Base-by-base conservation (phyloP, 1,140 invertebrate species). In the Dinothrombium tinctorium region DNA sequence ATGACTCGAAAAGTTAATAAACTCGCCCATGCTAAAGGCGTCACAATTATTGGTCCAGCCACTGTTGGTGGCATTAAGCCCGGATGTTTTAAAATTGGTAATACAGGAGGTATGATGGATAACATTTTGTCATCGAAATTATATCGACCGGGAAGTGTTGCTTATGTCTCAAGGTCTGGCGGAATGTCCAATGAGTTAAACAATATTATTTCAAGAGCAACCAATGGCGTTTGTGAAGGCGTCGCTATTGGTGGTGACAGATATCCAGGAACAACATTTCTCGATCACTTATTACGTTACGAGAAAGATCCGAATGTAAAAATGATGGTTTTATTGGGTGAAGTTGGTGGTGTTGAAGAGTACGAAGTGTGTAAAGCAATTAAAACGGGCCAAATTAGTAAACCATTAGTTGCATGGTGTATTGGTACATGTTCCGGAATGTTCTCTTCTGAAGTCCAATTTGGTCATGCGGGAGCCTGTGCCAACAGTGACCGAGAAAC, bases 141-240 rank as follows among this genome's bases (percentile, higher is more conserved):
- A 0, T 98, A 96, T 59, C 62, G 92, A 31, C 75, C 89, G 17
- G 92, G 92, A 42, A 70, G 65, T 29, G 66, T 69, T 37, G 90
- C 89, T 0, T 98, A 98, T 55, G 92, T 98, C 5, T 95, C 89
- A 0, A 71, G 90, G 38, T 98, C 90, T 1, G 92, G 92, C 37
- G 92, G 92, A 15, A 99, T 99, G 92, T 94, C 86, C 4, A 99
- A 99, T 56, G 94, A 99, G 60, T 63, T 99, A 38, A 99, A 99
- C 63, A 99, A 99, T 58, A 95, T 99, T 33, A 72, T 99, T 40
- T 82, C 86, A 0, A 84, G 94, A 54, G 75, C 89, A 28, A 89
- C 92, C 0, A 81, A 99, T 61, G 92, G 92, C 29, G 92, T 98
- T 0, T 78, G 79, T 51, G 92, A 98, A 59, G 94, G 94, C 8